Percentiles rank a stretch among this genome's conserved stretches.
phyloP scores from a whole-genome alignment of 2,888 invertebrate species.

The Melikaiella ostensackeni region DNA sequence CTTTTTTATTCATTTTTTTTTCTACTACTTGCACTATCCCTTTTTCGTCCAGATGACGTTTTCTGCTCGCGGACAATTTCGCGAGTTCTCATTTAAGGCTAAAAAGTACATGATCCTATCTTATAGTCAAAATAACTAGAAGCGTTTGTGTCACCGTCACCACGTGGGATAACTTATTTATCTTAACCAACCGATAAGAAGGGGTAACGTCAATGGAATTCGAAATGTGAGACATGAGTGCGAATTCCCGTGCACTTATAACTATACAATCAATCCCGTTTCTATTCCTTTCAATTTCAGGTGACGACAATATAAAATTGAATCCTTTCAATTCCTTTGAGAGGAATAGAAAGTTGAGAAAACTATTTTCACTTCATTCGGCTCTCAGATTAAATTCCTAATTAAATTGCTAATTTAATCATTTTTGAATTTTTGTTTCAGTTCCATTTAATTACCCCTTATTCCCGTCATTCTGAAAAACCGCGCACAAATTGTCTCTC shows the following conservation, averaged over 20 bases:
- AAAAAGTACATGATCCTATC: slow-evolving; percentile 52
- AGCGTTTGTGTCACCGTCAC: slow-evolving; percentile 72
- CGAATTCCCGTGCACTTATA: neutral
- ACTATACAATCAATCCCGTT: neutral
- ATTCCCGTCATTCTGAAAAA: slow-evolving; percentile 52
- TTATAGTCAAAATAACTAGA: slow-evolving; percentile 71
- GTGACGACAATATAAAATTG: neutral
- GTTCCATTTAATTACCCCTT: neutral
- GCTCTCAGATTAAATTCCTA: too few species aligned
- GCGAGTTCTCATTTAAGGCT: slow-evolving; percentile 53
- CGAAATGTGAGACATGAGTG: neutral
- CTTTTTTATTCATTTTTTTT: slow-evolving; percentile 1
- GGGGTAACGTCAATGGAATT: neutral
- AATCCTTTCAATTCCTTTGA: neutral
- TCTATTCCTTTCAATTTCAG: neutral
- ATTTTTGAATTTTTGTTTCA: neutral
- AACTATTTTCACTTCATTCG: neutral
- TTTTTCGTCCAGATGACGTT: slow-evolving; percentile 56
- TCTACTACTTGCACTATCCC: slow-evolving; percentile 26
- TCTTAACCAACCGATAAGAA: neutral
- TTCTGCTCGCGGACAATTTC: slow-evolving; percentile 63
- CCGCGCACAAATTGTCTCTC: slow-evolving; percentile 59
- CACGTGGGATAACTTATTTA: slow-evolving; percentile 64
- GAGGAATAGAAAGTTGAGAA: neutral
- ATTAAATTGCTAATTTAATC: neutral